Evolutionary conservation across 2,888 invertebrate genomes (phyloP), one percentile per base, ranked within the genome.

Genomic region (Dyspetes luteomarginatus): DNA sequence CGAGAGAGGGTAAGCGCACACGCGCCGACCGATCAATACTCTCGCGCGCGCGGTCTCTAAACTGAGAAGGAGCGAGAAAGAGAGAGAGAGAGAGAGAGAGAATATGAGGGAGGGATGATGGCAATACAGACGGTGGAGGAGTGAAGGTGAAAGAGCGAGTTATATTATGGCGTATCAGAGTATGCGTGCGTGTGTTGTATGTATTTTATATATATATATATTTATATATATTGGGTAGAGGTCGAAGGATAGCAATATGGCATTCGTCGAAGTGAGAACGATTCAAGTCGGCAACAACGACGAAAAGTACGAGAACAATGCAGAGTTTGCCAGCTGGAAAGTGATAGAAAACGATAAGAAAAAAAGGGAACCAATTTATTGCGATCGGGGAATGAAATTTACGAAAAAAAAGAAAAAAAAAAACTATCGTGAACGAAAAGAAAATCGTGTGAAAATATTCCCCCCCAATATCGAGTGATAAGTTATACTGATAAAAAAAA

Each of bases 21-120:
- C 76, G 76, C 80, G 76, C 76, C 71, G 36, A 62, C 48, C 72
- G 81, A 81, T 81, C 81, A 81, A 81, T 81, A 81, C 81, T 81
- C 62, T 56, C 48, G 81, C 77, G 62, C 55, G 80, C 58, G 72
- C 67, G 76, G 71, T 65, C 62, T 73, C 48, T 60, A 58, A 41
- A 60, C 56, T 45, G 72, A 65, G 73, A 73, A 55, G 58, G 50
- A 56, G 68, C 60, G 80, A 60, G 65, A 56, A 62, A 73, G 30
- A 22, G 48, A 28, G 84, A 78, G 83, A 52, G 84, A 79, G 80
- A 36, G 41, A 52, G 65, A 62, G n/a, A 52, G 41, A 65, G n/a
- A 60, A 58, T 30, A 82, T 77, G 85, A 79, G 81, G 85, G 81
- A 82, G 83, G 78, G 79, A 19, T 19, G 48, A 56, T 43, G n/a